Evolutionary conservation across 2,113 vertebrate genomes (phyloP).

Genomic region (Oriolus oriolus): DNA sequence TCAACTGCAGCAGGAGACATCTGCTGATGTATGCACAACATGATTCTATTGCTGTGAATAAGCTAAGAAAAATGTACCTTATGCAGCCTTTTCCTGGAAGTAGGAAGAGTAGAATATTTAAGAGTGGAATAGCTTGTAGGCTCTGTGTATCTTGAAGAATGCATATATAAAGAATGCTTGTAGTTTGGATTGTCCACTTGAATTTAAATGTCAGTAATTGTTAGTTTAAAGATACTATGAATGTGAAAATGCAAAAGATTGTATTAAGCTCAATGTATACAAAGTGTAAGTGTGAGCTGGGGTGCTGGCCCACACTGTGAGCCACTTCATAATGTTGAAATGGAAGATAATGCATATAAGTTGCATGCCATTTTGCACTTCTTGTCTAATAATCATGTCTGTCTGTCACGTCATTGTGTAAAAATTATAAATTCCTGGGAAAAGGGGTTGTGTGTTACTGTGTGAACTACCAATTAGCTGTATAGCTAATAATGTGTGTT

Average conservation of each 20-base stretch:
- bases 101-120: not conserved
- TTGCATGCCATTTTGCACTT: constrained; percentile 44
- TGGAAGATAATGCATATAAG: not conserved
- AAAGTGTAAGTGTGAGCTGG: not conserved
- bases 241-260: constrained; percentile 41
- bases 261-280: constrained; percentile 9
- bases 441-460: not conserved
- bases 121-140: not conserved
- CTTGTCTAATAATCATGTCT: constrained; percentile 1
- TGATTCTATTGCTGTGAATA: constrained; percentile 2
- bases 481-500: not conserved
- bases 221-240: constrained; percentile 19
- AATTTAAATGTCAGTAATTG: not conserved
- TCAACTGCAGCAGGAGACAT: not conserved
- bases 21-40: constrained; percentile 12
- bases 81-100: constrained; percentile 15
- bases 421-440: not conserved
- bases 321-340: not conserved
- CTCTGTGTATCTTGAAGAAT: not conserved
- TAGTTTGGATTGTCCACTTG: constrained; percentile 16
- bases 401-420: not conserved
- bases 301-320: not conserved
- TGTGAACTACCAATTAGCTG: not conserved
- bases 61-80: constrained; percentile 4
- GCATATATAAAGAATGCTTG: not conserved